These are phyloP conservation scores for Lathamus discolor DNA, from an alignment of 2,113 vertebrate genomes.

Conservation along the genomic window DNA sequence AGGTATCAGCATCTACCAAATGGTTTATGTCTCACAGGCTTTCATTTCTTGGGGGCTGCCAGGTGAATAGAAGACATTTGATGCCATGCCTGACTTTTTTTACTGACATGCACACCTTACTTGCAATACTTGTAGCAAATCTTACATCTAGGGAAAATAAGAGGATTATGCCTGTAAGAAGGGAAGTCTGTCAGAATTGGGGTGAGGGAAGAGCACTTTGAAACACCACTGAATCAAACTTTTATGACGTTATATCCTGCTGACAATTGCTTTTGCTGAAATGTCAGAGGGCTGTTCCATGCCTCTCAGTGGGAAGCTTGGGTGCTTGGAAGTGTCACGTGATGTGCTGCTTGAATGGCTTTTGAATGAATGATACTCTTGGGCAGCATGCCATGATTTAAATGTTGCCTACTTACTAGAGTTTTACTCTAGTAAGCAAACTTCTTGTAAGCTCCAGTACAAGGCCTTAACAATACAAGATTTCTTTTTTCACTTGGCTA, in stretches of 20 bases:
- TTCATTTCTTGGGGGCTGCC: background rate
- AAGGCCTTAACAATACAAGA: background rate
- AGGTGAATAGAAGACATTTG: background rate
- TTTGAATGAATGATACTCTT: background rate
- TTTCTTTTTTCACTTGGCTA: background rate
- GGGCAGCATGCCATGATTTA: background rate
- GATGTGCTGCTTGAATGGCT: background rate
- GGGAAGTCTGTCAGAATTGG: background rate
- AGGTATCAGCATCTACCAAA: background rate
- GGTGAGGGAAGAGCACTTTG: fast-evolving
- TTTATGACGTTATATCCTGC: background rate
- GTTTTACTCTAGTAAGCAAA: background rate
- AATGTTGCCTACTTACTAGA: background rate
- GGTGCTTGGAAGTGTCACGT: background rate
- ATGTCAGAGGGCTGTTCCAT: background rate
- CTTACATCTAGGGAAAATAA: background rate
- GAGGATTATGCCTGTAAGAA: background rate
- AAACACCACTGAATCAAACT: background rate
- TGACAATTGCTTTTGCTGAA: background rate
- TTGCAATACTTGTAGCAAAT: background rate
- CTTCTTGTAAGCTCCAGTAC: background rate
- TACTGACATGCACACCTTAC: background rate
- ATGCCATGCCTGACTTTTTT: background rate
- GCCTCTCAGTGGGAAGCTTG: background rate
- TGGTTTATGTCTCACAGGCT: background rate